A percentile compares a stretch with the other conserved stretches of the same genome.
Evolutionary conservation across 64 coral and sea anemone genomes (phyloP).

Genomic region (Porites lutea): DNA sequence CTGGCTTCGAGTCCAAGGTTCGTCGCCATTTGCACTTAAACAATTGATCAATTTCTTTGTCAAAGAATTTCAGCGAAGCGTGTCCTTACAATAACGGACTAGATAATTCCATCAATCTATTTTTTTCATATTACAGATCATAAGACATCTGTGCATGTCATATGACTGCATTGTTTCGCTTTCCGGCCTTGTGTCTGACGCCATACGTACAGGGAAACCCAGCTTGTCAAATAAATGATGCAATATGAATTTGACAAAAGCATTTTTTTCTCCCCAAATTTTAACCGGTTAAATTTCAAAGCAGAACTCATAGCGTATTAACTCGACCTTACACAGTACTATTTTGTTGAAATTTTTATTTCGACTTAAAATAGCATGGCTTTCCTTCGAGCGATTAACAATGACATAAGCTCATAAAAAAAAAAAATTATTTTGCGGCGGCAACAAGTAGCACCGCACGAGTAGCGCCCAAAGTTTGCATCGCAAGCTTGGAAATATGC

Average conservation of each 20-base stretch:
- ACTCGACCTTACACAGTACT: too few relatives aligned
- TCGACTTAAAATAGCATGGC: too few relatives aligned
- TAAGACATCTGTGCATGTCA: background rate
- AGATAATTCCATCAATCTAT: too few relatives aligned
- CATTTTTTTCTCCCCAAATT: background rate
- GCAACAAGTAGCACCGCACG: background rate
- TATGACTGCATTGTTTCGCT: background rate
- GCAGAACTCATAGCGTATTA: too few relatives aligned
- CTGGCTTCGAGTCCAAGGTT: constrained; percentile 1
- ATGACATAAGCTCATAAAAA: too few relatives aligned
- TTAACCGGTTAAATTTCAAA: too few relatives aligned
- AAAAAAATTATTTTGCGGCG: background rate
- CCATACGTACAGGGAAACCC: constrained; percentile 19
- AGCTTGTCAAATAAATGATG: background rate
- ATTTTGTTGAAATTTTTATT: too few relatives aligned
- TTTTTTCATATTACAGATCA: background rate
- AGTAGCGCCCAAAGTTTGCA: too few relatives aligned
- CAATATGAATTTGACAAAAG: background rate
- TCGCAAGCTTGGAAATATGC: background rate
- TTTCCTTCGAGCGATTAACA: too few relatives aligned
- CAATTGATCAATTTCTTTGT: background rate
- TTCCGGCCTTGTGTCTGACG: background rate
- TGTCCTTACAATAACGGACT: background rate
- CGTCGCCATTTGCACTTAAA: background rate
- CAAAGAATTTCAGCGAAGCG: background rate